Conservation (phyloP, 92 coral and sea anemone genomes). For the Diadumene lineata region DNA sequence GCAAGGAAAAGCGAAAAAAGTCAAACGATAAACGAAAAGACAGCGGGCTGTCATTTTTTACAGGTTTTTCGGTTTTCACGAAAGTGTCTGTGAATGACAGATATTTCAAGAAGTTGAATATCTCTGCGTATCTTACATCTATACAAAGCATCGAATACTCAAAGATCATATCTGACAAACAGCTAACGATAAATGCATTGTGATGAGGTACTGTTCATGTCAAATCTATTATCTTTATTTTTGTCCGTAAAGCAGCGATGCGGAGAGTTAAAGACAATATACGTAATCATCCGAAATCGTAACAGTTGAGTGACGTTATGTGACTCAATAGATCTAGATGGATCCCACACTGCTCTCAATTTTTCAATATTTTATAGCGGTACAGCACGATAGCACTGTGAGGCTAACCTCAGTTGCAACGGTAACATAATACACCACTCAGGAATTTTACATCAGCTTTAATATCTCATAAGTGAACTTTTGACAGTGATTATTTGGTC, state of each 20-base stretch:
- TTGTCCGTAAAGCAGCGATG: constrained; percentile 15
- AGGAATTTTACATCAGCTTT: background rate
- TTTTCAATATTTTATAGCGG: background rate
- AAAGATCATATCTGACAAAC: constrained; percentile 5
- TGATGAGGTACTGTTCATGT: background rate
- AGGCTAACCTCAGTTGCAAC: background rate
- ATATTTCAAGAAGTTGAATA: background rate
- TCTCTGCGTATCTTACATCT: background rate
- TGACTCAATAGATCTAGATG: constrained; percentile 12
- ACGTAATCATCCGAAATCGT: background rate
- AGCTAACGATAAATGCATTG: background rate
- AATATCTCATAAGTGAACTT: background rate
- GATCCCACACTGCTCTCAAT: background rate
- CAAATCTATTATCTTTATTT: background rate
- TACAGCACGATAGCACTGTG: background rate
- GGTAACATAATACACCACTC: background rate
- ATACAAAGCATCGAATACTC: background rate
- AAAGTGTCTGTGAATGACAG: background rate
- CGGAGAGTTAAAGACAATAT: constrained; percentile 23
- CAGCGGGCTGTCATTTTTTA: background rate
- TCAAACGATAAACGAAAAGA: background rate
- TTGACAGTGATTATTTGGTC: background rate
- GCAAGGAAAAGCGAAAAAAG: background rate
- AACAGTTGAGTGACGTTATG: constrained; percentile 5
- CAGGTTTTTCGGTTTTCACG: background rate